Evolutionary conservation across 2,888 invertebrate genomes (phyloP).

Genomic region (Hololepta plana): DNA sequence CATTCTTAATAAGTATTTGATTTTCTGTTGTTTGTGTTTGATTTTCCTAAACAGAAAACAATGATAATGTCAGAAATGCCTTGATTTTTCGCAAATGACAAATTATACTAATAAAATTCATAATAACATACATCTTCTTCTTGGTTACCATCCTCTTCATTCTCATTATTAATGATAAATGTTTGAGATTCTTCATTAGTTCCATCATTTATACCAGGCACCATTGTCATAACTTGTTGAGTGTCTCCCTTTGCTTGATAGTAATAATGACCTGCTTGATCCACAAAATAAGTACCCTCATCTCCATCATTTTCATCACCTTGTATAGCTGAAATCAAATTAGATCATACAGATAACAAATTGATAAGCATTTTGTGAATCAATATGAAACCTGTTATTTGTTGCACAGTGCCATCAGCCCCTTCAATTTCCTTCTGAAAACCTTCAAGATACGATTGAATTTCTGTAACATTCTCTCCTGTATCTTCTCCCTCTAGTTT

Average conservation of each 20-base stretch:
- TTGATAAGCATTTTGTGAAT: background rate
- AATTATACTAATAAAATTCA: background rate
- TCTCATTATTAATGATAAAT: constrained; percentile 30
- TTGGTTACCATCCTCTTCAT: constrained; percentile 26
- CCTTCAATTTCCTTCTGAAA: constrained; percentile 66
- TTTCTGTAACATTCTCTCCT: constrained; percentile 40
- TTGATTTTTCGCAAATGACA: constrained; percentile 2
- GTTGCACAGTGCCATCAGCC: constrained; percentile 28
- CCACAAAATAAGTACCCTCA: constrained; percentile 61
- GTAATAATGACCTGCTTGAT: constrained; percentile 67
- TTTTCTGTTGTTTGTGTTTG: too few relatives aligned
- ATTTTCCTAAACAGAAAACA: too few relatives aligned
- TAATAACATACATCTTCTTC: constrained; percentile 9
- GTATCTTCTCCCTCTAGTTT: constrained; percentile 28
- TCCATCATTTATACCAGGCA: constrained; percentile 30
- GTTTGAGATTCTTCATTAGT: constrained; percentile 28
- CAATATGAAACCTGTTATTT: constrained; percentile 21
- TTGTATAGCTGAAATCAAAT: constrained; percentile 11
- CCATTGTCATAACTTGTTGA: constrained; percentile 44
- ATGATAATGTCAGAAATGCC: too few relatives aligned
- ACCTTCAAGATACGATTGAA: constrained; percentile 64
- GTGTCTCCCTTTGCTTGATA: constrained; percentile 52
- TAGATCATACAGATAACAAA: background rate
- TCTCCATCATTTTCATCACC: constrained; percentile 20
- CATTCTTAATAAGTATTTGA: constrained; percentile 35